Conservation (phyloP, 2,113 vertebrate genomes). For the Oncorhynchus masou region DNA sequence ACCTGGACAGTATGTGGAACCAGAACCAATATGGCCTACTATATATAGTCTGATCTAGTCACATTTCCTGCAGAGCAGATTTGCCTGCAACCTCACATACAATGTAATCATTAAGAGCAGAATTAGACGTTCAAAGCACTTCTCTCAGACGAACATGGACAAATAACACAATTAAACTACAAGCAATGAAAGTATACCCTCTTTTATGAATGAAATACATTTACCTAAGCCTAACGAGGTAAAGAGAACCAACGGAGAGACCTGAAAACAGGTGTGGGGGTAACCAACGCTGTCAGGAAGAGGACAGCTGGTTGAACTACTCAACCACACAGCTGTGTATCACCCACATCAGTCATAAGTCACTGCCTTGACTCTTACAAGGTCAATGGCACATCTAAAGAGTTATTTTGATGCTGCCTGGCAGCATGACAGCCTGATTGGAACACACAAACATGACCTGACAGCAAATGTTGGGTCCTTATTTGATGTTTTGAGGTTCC, state of each 20-base stretch:
- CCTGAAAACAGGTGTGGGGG: neutral
- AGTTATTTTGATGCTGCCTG: neutral
- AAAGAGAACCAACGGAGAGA: neutral
- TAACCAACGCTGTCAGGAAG: neutral
- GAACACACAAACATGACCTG: neutral
- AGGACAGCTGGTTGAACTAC: neutral
- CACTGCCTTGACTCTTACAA: neutral
- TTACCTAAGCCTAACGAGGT: neutral
- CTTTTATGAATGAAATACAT: neutral
- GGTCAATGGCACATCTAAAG: neutral
- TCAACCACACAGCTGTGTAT: neutral
- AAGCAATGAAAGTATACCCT: neutral
- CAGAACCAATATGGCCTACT: too few species aligned
- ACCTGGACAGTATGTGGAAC: too few species aligned
- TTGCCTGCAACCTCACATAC: too few species aligned
- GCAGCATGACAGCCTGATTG: neutral
- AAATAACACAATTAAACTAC: too few species aligned
- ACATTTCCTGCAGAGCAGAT: too few species aligned
- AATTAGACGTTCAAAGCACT: too few species aligned
- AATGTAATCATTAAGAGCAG: too few species aligned
- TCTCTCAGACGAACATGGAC: too few species aligned
- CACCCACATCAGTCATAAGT: neutral
- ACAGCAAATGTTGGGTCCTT: neutral
- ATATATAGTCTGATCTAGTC: too few species aligned
- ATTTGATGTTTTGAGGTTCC: neutral